Percentiles rank a stretch among this genome's conserved stretches.
phyloP scores from a whole-genome alignment of 1,140 invertebrate species.

The Delia radicum region DNA sequence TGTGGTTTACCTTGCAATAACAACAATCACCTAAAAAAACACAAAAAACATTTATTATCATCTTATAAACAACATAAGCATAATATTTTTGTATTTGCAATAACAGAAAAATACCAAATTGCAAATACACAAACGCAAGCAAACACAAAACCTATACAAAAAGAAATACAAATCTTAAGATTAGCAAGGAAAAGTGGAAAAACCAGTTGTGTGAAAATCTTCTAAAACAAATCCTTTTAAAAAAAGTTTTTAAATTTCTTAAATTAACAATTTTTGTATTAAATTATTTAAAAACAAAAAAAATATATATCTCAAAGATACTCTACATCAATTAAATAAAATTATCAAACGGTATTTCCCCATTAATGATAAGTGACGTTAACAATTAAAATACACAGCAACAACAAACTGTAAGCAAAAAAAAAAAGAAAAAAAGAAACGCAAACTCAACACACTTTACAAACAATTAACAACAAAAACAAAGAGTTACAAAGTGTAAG shows the following conservation, averaged over 20 bases:
- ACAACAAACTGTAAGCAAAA: background rate
- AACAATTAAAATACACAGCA: background rate
- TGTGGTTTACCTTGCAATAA: constrained; percentile 30
- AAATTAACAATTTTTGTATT: background rate
- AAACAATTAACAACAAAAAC: background rate
- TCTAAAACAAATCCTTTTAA: too few species aligned
- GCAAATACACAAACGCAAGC: background rate
- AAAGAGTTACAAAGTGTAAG: background rate
- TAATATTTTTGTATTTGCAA: background rate
- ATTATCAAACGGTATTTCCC: constrained; percentile 17
- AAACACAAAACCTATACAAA: background rate
- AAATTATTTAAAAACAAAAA: background rate
- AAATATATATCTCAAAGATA: constrained; percentile 17
- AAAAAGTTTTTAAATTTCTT: background rate
- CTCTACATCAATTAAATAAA: background rate
- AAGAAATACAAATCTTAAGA: too few species aligned
- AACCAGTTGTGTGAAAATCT: too few species aligned
- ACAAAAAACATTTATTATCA: background rate
- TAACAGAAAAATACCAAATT: background rate
- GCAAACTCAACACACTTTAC: constrained; percentile 19
- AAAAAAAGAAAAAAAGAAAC: background rate
- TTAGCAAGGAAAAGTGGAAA: background rate
- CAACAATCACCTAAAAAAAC: constrained; percentile 18
- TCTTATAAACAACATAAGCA: background rate
- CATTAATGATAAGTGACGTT: constrained; percentile 8